Evolutionary conservation across 1,140 invertebrate genomes (phyloP).

Genomic region (Mesaphorura yosii): DNA sequence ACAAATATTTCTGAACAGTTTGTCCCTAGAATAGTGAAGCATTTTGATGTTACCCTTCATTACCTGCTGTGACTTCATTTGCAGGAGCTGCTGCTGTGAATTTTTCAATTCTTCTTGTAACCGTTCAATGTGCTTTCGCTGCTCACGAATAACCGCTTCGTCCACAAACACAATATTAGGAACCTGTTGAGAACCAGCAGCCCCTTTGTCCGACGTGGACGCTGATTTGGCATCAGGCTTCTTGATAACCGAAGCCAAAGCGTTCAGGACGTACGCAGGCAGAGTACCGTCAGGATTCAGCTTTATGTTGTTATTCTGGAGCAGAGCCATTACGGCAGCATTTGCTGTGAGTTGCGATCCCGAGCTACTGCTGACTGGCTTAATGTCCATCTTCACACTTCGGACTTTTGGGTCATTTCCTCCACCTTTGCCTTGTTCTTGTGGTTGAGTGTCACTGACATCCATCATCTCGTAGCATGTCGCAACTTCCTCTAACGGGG

Average conservation of each 20-base stretch:
- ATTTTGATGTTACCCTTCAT: too few relatives aligned
- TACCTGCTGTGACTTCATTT: slow-evolving; percentile 28
- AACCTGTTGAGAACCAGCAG: neutral
- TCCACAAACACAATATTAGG: slow-evolving; percentile 9
- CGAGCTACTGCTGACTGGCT: neutral
- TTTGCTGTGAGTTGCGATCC: slow-evolving; percentile 3
- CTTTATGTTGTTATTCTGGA: slow-evolving; percentile 5
- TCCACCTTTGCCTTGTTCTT: slow-evolving; percentile 10
- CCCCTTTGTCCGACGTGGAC: neutral
- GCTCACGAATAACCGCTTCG: slow-evolving; percentile 51
- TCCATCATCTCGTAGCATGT: slow-evolving; percentile 13
- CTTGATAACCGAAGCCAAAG: slow-evolving; percentile 1
- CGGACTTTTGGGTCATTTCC: too few relatives aligned
- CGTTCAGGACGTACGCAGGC: slow-evolving; percentile 13
- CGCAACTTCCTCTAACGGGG: slow-evolving; percentile 10
- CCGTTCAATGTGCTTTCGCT: slow-evolving; percentile 75
- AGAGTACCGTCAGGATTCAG: slow-evolving; percentile 3
- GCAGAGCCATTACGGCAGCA: slow-evolving; percentile 10
- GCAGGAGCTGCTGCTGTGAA: slow-evolving; percentile 57
- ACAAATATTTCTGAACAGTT: too few relatives aligned
- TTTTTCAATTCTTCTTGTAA: slow-evolving; percentile 67
- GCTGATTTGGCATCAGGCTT: slow-evolving; percentile 6
- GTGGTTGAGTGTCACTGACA: slow-evolving; percentile 2
- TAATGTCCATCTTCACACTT: slow-evolving; percentile 13
- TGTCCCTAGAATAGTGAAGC: too few relatives aligned